Conservation (phyloP, 2,797 vertebrate species). For the Sebastes alutus region DNA sequence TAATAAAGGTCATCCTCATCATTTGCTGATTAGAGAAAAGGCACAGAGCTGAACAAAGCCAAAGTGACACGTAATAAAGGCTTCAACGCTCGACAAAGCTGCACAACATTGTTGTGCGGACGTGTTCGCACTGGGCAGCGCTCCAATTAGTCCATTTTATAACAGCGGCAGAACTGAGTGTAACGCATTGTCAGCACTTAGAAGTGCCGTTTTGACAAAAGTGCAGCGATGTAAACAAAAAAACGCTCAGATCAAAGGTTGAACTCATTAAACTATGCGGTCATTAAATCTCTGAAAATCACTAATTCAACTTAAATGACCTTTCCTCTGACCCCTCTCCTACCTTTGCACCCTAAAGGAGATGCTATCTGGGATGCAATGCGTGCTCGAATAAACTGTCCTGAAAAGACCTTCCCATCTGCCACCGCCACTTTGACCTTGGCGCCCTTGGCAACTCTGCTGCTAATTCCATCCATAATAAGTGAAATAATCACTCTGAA, state of each 20-base stretch:
- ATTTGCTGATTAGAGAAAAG: slow-evolving; percentile 56
- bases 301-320: neutral
- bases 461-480: slow-evolving; percentile 25
- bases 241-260: neutral
- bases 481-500: slow-evolving; percentile 13
- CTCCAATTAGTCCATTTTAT: slow-evolving; percentile 64
- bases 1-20: slow-evolving; percentile 65
- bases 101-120: slow-evolving; percentile 22
- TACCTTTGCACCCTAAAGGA: slow-evolving; percentile 13
- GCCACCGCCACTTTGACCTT: slow-evolving; percentile 52
- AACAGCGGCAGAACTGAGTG: slow-evolving; percentile 32
- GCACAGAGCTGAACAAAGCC: slow-evolving; percentile 47
- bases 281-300: neutral
- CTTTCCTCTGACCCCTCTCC: slow-evolving; percentile 1
- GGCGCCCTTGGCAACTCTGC: slow-evolving; percentile 26
- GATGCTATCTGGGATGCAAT: slow-evolving; percentile 20
- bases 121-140: slow-evolving; percentile 26
- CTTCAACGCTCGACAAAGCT: slow-evolving; percentile 13
- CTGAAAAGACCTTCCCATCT: slow-evolving; percentile 62
- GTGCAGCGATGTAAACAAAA: slow-evolving; percentile 35
- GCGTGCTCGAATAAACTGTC: slow-evolving; percentile 31
- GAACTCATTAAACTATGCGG: neutral
- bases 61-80: slow-evolving; percentile 42
- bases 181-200: slow-evolving; percentile 41
- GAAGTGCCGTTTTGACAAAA: slow-evolving; percentile 30